phyloP scores from a whole-genome alignment of 2,888 invertebrate genomes.

The Tetranychus truncatus region DNA sequence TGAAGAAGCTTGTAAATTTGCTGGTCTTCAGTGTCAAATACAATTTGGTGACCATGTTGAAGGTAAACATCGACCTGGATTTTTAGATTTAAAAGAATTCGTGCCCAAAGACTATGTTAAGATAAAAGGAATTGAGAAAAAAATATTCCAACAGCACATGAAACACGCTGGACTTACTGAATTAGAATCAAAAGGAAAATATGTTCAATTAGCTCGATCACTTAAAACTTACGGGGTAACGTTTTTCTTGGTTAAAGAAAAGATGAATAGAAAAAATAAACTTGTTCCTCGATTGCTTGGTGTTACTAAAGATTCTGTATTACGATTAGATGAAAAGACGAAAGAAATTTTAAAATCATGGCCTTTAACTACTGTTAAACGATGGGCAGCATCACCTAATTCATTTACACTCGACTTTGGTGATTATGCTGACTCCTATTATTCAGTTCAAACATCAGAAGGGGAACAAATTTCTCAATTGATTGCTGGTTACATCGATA shows the following conservation, averaged over 20 bases:
- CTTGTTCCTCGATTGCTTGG: conserved; percentile 87
- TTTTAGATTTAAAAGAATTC: conserved; percentile 87
- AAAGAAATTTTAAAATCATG: conserved; percentile 86
- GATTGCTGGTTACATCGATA: conserved; percentile 97
- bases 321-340: conserved; percentile 88
- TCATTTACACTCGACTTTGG: conserved; percentile 98
- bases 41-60: conserved; percentile 92
- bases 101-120: conserved; percentile 88
- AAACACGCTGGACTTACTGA: conserved; percentile 61
- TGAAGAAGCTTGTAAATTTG: conserved; percentile 80
- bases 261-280: conserved; percentile 97
- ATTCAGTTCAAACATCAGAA: conserved; percentile 97
- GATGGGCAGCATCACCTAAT: conserved; percentile 97
- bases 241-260: conserved; percentile 97
- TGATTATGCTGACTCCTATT: conserved; percentile 94
- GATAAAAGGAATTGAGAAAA: conserved; percentile 88
- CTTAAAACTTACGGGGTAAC: conserved; percentile 98
- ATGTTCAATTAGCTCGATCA: conserved; percentile 84
- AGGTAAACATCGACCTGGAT: conserved; percentile 74
- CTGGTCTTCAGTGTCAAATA: conserved; percentile 93
- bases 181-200: conserved; percentile 84
- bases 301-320: conserved; percentile 95
- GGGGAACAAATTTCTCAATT: conserved; percentile 96
- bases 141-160: conserved; percentile 77
- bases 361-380: conserved; percentile 85